Evolutionary conservation across 2,113 vertebrate species (phyloP).

Genomic region (Gambusia holbrooki): DNA sequence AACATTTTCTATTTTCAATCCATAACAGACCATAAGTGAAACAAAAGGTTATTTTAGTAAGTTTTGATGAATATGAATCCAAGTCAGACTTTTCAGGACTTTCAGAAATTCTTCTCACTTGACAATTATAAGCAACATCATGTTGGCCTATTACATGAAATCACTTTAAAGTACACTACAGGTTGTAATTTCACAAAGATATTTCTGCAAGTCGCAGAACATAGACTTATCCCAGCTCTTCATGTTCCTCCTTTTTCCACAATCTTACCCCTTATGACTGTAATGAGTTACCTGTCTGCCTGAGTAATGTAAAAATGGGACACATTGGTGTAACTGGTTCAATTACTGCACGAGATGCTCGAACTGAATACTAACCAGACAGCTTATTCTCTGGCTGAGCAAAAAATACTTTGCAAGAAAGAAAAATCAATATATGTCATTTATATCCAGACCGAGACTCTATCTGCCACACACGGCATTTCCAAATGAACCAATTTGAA

Average conservation of each 20-base stretch:
- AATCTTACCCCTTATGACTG: conserved; percentile 5
- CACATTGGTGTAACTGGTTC: conserved; percentile 54
- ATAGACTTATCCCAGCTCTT: conserved; percentile 24
- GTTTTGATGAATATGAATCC: not conserved
- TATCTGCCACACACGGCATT: conserved; percentile 36
- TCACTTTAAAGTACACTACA: not conserved
- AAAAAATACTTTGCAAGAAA: conserved; percentile 40
- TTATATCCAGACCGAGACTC: conserved; percentile 28
- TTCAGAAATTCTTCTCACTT: not conserved
- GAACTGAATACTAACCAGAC: conserved; percentile 48
- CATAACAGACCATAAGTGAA: too few relatives aligned
- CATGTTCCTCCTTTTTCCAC: conserved; percentile 1
- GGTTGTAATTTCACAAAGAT: not conserved
- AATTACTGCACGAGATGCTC: conserved; percentile 41
- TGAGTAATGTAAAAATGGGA: conserved; percentile 56
- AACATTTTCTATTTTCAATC: too few relatives aligned
- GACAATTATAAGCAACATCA: not conserved
- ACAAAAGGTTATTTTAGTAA: too few relatives aligned
- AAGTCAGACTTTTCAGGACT: not conserved
- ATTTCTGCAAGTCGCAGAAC: not conserved
- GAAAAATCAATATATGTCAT: conserved; percentile 59
- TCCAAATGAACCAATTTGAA: conserved; percentile 59
- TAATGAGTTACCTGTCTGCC: conserved; percentile 42
- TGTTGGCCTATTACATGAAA: not conserved
- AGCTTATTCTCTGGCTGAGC: conserved; percentile 20